Evolutionary conservation across 2,888 invertebrate species (phyloP).

Genomic region (Trisateles emortualis): DNA sequence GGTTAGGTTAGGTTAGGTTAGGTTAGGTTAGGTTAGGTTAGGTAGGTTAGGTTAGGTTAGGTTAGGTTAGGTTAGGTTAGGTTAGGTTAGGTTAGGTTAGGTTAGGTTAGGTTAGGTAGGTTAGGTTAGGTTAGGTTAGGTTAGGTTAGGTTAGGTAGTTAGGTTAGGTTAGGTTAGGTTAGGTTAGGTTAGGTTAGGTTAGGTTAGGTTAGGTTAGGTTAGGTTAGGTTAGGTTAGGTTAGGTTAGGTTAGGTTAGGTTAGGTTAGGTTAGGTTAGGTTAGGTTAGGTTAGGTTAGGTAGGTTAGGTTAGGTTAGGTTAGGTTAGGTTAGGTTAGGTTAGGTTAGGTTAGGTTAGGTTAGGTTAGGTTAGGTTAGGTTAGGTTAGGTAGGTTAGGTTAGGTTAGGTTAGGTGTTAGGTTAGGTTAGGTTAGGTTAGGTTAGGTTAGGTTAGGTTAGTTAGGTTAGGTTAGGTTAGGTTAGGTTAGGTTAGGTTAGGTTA

Average conservation of each 20-base stretch:
- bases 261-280: slow-evolving; percentile 33
- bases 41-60: slow-evolving; percentile 20
- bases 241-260: slow-evolving; percentile 36
- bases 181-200: slow-evolving; percentile 33
- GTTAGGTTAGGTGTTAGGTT: slow-evolving; percentile 29
- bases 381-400: slow-evolving; percentile 26
- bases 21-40: slow-evolving; percentile 29
- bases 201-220: slow-evolving; percentile 40
- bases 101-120: slow-evolving; percentile 33
- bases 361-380: slow-evolving; percentile 26
- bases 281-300: too few relatives aligned
- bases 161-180: slow-evolving; percentile 34
- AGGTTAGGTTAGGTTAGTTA: too few relatives aligned
- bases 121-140: slow-evolving; percentile 32
- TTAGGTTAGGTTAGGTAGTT: slow-evolving; percentile 34
- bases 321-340: slow-evolving; percentile 31
- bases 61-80: slow-evolving; percentile 27
- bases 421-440: slow-evolving; percentile 31
- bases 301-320: slow-evolving; percentile 25
- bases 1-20: slow-evolving; percentile 25
- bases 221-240: slow-evolving; percentile 39
- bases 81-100: slow-evolving; percentile 29
- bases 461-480: slow-evolving; percentile 35
- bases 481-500: slow-evolving; percentile 34
- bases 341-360: slow-evolving; percentile 28